Evolutionary conservation across 2,888 invertebrate genomes (phyloP), one percentile per base, ranked within the genome.

Genomic region (Oxycera nigricornis): DNA sequence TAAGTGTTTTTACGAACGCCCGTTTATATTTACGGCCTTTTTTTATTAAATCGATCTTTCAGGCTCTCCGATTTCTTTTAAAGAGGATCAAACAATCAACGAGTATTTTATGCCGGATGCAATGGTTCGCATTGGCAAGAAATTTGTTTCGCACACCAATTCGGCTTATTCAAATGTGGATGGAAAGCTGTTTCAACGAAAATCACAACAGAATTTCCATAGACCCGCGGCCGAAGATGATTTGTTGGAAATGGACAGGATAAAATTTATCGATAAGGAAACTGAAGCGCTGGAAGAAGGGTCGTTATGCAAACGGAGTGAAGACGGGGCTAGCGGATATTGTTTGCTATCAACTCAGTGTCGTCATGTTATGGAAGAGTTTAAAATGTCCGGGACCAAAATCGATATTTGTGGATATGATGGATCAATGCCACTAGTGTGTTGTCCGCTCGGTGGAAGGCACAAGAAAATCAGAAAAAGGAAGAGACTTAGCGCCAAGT

Each of bases 351-450:
- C 84, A 3, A 79, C 81, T 75, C 81, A 83, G 70, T 84, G 84
- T 68, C 76, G 83, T 4, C 84, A 84, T 70, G 81, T 83, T 7
- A 79, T 84, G 35, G 79, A 81, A 0, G 83, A 84, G 75, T 82
- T 81, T 76, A 81, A 83, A 1, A 75, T 80, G 7, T 81, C 82
- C 74, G 83, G 83, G 28, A 81, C 80, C 0, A 81, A 79, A 81
- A 79, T 82, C 77, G 78, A 84, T 79, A 57, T 81, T 76, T 80
- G 83, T 77, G 77, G 82, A 52, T 78, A 80, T 76, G 76, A 78
- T 1, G 78, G 77, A 24, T 82, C 81, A 74, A 79, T 83, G 74
- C 84, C 85, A 78, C 86, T 88, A 1, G 82, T 85, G 9, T 85
- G 85, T 61, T 85, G 85, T 72, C 82, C 85, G 0, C 74, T 83